Percentiles rank a stretch among this genome's conserved stretches.
Evolutionary conservation across 2,113 vertebrate species (phyloP).

Genomic region (Dipodomys stephensi): DNA sequence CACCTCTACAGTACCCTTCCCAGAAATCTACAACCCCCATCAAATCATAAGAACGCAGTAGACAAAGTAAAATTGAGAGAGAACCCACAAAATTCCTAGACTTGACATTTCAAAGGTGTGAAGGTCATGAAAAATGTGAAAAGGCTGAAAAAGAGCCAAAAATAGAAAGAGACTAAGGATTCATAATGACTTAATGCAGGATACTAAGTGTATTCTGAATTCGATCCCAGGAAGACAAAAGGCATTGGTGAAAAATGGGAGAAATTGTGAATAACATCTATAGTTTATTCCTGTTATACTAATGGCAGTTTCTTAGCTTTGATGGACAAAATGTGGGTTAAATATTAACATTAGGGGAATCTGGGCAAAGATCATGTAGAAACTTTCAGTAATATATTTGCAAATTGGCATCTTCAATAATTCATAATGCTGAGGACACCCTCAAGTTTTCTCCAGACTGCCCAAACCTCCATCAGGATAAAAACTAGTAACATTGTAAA

Average conservation of each 20-base stretch:
- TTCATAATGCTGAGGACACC: background rate
- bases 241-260: background rate
- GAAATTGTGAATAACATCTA: background rate
- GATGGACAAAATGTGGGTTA: background rate
- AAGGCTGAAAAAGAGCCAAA: background rate
- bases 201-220: background rate
- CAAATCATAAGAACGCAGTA: background rate
- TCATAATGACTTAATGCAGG: background rate
- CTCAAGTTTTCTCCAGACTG: background rate
- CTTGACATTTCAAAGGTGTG: background rate
- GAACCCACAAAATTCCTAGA: background rate
- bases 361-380: background rate
- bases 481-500: background rate
- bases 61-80: background rate
- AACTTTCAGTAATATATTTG: background rate
- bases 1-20: background rate
- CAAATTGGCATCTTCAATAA: too few species aligned
- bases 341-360: background rate
- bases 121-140: background rate
- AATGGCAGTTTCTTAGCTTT: background rate
- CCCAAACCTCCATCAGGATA: background rate
- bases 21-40: background rate
- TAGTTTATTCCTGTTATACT: background rate
- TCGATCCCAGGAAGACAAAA: background rate
- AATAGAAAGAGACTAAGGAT: background rate